phyloP scores from a whole-genome alignment of 2,113 vertebrate species.

The Campylomormyrus tamandua region DNA sequence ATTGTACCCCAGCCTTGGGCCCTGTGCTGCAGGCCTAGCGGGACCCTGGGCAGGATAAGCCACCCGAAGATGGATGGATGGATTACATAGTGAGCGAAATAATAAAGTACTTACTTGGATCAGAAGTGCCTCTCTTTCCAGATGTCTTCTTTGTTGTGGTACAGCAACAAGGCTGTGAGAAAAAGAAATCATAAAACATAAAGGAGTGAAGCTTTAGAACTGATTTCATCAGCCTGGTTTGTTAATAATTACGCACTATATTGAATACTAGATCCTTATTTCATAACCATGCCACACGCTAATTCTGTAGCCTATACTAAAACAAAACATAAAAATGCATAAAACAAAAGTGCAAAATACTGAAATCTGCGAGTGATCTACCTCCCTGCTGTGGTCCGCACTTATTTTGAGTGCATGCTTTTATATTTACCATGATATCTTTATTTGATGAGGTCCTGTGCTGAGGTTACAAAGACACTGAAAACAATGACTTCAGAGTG shows the following conservation, averaged over 20 bases:
- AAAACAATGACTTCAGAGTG: not conserved
- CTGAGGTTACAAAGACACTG: not conserved
- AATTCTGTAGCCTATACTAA: not conserved
- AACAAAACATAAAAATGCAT: not conserved
- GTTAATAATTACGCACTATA: not conserved
- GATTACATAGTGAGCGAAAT: not conserved
- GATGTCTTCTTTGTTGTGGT: not conserved
- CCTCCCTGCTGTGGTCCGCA: not conserved
- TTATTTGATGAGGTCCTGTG: not conserved
- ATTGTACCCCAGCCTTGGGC: not conserved
- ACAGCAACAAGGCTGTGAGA: not conserved
- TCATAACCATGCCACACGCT: not conserved
- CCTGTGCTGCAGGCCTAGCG: not conserved
- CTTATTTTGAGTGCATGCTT: not conserved
- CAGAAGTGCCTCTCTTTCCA: not conserved
- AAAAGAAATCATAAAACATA: not conserved
- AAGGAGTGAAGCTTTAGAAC: not conserved
- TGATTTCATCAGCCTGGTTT: not conserved
- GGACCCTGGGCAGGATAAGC: not conserved
- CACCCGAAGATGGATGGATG: not conserved
- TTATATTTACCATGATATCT: not conserved
- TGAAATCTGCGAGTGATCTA: not conserved
- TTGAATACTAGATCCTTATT: not conserved
- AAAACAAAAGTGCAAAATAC: not conserved
- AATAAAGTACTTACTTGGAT: not conserved